These are phyloP conservation scores for Mesoligia furuncula DNA, from an alignment of 2,888 invertebrate species.

Conservation along the genomic window DNA sequence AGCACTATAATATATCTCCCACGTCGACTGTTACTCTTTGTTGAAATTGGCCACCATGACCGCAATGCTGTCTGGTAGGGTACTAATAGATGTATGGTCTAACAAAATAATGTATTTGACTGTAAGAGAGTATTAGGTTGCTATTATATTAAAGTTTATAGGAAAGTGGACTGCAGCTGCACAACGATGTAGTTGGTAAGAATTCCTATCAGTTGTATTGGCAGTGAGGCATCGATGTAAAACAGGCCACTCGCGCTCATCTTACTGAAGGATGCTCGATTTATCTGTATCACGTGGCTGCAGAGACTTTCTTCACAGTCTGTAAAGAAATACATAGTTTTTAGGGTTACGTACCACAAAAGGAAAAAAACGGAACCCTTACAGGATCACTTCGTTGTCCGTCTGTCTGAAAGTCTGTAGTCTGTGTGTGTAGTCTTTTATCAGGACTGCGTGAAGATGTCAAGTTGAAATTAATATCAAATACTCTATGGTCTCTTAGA, in stretches of 20 bases:
- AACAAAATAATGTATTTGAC: neutral
- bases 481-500: neutral
- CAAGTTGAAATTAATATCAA: neutral
- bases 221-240: slow-evolving; percentile 33
- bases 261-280: slow-evolving; percentile 38
- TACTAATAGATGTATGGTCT: neutral
- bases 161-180: slow-evolving; percentile 40
- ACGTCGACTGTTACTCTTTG: neutral
- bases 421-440: neutral
- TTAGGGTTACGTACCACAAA: neutral
- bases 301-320: slow-evolving; percentile 27
- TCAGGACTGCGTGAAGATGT: neutral
- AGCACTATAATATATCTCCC: neutral
- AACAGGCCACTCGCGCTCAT: slow-evolving; percentile 50
- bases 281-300: slow-evolving; percentile 28
- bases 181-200: slow-evolving; percentile 45
- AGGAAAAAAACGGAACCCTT: neutral
- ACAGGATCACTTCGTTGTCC: neutral
- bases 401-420: neutral
- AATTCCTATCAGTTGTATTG: slow-evolving; percentile 27
- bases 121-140: too few relatives aligned
- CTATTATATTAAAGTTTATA: slow-evolving; percentile 12
- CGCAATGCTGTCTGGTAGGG: neutral
- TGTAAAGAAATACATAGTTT: slow-evolving; percentile 22
- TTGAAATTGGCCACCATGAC: neutral